These are phyloP conservation scores for Papilio polytes DNA, from an alignment of 1,140 invertebrate species.

Conservation along the genomic window DNA sequence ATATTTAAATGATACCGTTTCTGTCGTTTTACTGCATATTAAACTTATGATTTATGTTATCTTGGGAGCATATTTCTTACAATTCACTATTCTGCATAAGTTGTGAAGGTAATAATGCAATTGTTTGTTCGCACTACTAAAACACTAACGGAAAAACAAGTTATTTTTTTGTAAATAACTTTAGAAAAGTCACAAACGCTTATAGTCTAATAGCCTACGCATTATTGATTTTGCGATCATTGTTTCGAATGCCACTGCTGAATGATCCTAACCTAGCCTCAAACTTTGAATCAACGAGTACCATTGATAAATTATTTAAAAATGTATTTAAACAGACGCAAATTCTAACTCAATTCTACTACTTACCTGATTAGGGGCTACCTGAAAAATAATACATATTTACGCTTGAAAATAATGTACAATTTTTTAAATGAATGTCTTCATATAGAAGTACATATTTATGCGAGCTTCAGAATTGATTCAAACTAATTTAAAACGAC, in stretches of 20 bases:
- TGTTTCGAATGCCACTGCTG: too few relatives aligned
- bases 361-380: conserved; percentile 5
- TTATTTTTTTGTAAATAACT: background rate
- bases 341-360: background rate
- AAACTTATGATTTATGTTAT: conserved; percentile 9
- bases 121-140: background rate
- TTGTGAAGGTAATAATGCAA: background rate
- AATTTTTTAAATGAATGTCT: too few relatives aligned
- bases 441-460: too few relatives aligned
- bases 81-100: background rate
- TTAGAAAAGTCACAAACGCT: too few relatives aligned
- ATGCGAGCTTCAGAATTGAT: too few relatives aligned
- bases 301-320: too few relatives aligned
- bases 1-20: background rate
- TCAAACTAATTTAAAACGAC: too few relatives aligned
- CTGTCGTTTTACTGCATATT: background rate
- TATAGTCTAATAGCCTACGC: too few relatives aligned
- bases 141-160: background rate
- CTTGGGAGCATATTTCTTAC: background rate
- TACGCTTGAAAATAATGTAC: background rate
- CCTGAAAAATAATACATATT: conserved; percentile 19
- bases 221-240: too few relatives aligned
- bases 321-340: background rate
- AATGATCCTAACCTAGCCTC: too few relatives aligned
- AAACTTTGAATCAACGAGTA: too few relatives aligned